These are phyloP conservation scores for Spilarctia lutea DNA, from an alignment of 2,888 invertebrate genomes.

Conservation along the genomic window DNA sequence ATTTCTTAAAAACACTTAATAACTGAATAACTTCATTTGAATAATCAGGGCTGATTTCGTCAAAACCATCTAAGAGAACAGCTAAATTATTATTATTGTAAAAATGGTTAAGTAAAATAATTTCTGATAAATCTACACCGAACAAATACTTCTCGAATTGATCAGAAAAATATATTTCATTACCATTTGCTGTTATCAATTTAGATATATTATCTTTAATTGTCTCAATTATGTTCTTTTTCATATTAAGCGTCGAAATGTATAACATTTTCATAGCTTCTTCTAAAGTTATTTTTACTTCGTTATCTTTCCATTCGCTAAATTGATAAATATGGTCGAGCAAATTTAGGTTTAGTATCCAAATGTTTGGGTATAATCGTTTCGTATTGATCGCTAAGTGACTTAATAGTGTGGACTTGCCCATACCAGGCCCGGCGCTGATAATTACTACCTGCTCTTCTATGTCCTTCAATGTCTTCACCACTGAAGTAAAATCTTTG, in stretches of 20 bases:
- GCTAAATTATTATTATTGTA: slow-evolving; percentile 34
- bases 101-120: slow-evolving; percentile 33
- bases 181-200: slow-evolving; percentile 7
- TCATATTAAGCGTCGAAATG: slow-evolving; percentile 16
- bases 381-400: slow-evolving; percentile 46
- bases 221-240: background rate
- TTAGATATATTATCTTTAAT: background rate
- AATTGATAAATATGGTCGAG: slow-evolving; percentile 26
- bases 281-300: slow-evolving; percentile 9
- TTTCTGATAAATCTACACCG: slow-evolving; percentile 24
- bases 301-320: slow-evolving; percentile 17
- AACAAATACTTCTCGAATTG: background rate
- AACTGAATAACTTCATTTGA: slow-evolving; percentile 32
- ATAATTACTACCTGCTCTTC: slow-evolving; percentile 40
- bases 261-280: slow-evolving; percentile 27
- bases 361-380: slow-evolving; percentile 25
- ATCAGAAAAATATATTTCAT: slow-evolving; percentile 18
- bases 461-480: slow-evolving; percentile 25
- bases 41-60: slow-evolving; percentile 50
- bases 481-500: slow-evolving; percentile 7
- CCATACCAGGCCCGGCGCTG: slow-evolving; percentile 48
- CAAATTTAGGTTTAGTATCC: slow-evolving; percentile 47
- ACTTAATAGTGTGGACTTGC: slow-evolving; percentile 47
- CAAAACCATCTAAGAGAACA: slow-evolving; percentile 47
- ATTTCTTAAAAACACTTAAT: slow-evolving; percentile 28